phyloP scores from a whole-genome alignment of 2,797 vertebrate genomes.

The Sebastes baramenuke region DNA sequence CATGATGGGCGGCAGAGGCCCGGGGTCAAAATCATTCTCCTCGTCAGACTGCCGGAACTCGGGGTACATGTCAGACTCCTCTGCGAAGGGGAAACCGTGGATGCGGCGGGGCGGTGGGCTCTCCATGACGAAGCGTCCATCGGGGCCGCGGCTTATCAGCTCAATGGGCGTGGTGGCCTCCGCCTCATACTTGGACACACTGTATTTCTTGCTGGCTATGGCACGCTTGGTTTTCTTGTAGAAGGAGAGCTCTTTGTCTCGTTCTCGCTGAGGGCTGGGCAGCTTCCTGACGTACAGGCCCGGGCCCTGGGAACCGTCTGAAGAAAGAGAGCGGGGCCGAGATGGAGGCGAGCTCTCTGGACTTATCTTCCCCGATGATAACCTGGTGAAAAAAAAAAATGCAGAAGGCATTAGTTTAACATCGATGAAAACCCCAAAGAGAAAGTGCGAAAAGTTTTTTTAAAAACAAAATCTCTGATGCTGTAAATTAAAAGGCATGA shows the following conservation, averaged over 20 bases:
- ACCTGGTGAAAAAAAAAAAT: conserved; percentile 77
- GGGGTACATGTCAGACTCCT: conserved; percentile 99
- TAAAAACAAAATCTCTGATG: conserved; percentile 14
- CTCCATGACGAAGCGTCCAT: conserved; percentile 96
- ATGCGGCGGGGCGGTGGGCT: conserved; percentile 90
- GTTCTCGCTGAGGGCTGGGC: conserved; percentile 92
- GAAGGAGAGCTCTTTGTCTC: conserved; percentile 92
- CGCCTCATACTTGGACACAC: conserved; percentile 95
- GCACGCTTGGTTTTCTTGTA: conserved; percentile 99
- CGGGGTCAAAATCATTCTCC: conserved; percentile 94
- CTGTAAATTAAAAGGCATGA: conserved; percentile 23
- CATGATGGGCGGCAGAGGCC: conserved; percentile 91
- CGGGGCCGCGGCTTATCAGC: conserved; percentile 96
- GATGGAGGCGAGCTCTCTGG: conserved; percentile 92
- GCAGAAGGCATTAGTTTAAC: conserved; percentile 25
- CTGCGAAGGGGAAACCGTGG: conserved; percentile 97
- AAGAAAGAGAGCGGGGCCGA: conserved; percentile 81
- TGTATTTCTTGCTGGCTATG: conserved; percentile 98
- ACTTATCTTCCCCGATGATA: conserved; percentile 98
- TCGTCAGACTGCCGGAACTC: conserved; percentile 99
- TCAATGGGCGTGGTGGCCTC: conserved; percentile 98
- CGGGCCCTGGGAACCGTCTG: conserved; percentile 89
- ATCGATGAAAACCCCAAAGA: not conserved
- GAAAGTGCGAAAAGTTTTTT: not conserved
- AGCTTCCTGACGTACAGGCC: conserved; percentile 92